These are phyloP conservation scores for Triplophysa dalaica DNA, from an alignment of 2,113 vertebrate species.

Conservation along the genomic window DNA sequence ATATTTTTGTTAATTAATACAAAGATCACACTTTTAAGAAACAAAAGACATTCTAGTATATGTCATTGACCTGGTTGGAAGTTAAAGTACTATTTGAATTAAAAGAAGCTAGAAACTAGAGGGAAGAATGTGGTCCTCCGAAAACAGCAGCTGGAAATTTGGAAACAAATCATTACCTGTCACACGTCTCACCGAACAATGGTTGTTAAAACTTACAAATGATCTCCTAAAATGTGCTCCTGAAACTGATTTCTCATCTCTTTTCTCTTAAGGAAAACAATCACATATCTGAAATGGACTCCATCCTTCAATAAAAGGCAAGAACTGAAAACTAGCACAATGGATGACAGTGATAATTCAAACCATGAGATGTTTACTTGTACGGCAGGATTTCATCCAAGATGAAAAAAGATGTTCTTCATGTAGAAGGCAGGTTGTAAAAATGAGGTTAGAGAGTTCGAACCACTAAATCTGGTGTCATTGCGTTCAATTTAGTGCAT, in stretches of 20 bases:
- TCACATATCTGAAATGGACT: constrained; percentile 78
- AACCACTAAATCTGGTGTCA: constrained; percentile 17
- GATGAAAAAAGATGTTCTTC: constrained; percentile 10
- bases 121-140: not conserved
- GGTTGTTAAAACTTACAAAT: not conserved
- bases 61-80: too few species aligned
- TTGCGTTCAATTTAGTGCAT: not conserved
- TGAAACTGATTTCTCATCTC: constrained; percentile 22
- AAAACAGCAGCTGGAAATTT: not conserved
- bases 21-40: too few species aligned
- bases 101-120: too few species aligned
- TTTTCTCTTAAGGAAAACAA: constrained; percentile 76
- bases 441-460: constrained; percentile 21
- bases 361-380: constrained; percentile 11
- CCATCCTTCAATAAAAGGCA: constrained; percentile 78
- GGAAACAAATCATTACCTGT: not conserved
- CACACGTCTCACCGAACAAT: not conserved
- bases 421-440: not conserved
- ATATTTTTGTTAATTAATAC: not conserved
- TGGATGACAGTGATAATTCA: not conserved
- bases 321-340: constrained; percentile 36
- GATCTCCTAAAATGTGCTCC: not conserved
- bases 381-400: constrained; percentile 9
- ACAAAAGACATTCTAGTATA: too few species aligned
- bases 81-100: too few species aligned